These are phyloP conservation scores for Zosterops hypoxanthus DNA, from an alignment of 2,113 vertebrate genomes.

Conservation along the genomic window DNA sequence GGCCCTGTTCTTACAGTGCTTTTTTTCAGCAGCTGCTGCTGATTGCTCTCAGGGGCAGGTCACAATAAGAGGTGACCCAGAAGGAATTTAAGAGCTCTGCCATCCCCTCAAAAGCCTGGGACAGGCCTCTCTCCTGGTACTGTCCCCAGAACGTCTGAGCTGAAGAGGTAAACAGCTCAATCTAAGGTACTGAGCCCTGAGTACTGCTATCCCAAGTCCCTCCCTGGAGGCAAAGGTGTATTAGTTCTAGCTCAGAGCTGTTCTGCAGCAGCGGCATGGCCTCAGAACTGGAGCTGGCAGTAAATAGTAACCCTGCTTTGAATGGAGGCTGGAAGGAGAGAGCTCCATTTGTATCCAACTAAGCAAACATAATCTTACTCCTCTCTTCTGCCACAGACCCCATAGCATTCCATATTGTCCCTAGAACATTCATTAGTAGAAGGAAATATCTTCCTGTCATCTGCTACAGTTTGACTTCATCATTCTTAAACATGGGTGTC, in stretches of 20 bases:
- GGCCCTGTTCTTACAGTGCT: not conserved
- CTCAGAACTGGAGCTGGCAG: not conserved
- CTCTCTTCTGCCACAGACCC: not conserved
- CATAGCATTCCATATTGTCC: not conserved
- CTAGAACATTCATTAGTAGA: not conserved
- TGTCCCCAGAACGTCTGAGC: not conserved
- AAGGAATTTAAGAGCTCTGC: not conserved
- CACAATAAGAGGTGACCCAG: rapidly evolving
- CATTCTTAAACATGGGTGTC: rapidly evolving
- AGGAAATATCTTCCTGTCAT: not conserved
- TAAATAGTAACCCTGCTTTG: not conserved
- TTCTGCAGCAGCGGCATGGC: rapidly evolving
- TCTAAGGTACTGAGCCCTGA: not conserved
- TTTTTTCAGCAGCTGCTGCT: not conserved
- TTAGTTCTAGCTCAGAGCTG: not conserved
- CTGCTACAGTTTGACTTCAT: not conserved
- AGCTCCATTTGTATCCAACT: not conserved
- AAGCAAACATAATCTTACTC: not conserved
- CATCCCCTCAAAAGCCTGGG: not conserved
- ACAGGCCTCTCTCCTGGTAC: not conserved
- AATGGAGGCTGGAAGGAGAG: not conserved
- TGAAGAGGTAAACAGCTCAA: not conserved
- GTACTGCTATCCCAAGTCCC: not conserved
- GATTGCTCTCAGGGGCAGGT: not conserved
- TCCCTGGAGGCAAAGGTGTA: not conserved